Percentiles rank a stretch among this genome's conserved stretches.
phyloP scores from a whole-genome alignment of 2,888 invertebrate species.

The Enchytraeus crypticus region DNA sequence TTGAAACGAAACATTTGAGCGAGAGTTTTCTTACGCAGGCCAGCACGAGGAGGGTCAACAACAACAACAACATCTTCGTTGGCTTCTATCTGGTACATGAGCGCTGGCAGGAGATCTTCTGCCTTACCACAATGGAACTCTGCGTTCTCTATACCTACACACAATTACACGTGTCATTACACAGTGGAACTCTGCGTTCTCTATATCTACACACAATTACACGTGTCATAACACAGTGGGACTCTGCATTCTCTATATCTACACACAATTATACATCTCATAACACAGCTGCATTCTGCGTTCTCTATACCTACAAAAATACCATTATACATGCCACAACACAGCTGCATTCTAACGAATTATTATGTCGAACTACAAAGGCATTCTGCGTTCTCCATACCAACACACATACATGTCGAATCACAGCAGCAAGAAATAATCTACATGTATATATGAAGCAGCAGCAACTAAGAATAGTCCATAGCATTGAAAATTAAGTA shows the following conservation, averaged over 20 bases:
- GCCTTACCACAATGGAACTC: constrained; percentile 81
- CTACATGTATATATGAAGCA: no score
- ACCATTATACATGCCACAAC: neutral
- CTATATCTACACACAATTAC: constrained; percentile 33
- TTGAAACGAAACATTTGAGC: no score
- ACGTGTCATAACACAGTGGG: constrained; percentile 55
- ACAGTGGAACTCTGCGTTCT: constrained; percentile 67
- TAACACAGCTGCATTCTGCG: constrained; percentile 66
- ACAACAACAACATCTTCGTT: constrained; percentile 64
- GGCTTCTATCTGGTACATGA: constrained; percentile 28
- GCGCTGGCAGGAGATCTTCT: constrained; percentile 68
- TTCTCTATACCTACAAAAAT: constrained; percentile 44
- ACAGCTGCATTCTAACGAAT: no score
- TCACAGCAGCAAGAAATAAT: no score
- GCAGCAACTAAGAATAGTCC: no score
- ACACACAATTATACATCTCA: constrained; percentile 3
- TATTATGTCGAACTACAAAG: no score
- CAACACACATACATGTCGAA: no score
- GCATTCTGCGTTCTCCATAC: no score
- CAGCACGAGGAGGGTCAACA: constrained; percentile 92
- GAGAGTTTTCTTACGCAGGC: constrained; percentile 54
- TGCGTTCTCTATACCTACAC: constrained; percentile 53
- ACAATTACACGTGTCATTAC: neutral
- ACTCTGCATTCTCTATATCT: constrained; percentile 58
- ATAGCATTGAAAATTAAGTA: no score